These are phyloP conservation scores for Arvicola amphibius DNA, from an alignment of 2,797 vertebrate species.

Conservation along the genomic window DNA sequence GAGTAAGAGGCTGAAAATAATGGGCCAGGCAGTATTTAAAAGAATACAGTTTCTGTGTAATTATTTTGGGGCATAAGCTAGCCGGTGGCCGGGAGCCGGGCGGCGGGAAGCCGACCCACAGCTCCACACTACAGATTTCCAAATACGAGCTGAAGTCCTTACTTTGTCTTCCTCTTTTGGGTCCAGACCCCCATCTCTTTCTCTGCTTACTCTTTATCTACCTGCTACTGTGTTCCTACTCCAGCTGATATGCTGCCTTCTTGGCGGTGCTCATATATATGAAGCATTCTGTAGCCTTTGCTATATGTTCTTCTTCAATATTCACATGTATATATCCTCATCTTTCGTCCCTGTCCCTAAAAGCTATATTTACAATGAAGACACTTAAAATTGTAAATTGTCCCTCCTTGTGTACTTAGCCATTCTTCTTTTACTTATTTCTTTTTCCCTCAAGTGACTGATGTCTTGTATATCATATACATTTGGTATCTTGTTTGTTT, in stretches of 20 bases:
- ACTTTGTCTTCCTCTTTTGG: not conserved
- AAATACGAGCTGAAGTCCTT: constrained; percentile 1
- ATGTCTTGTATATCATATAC: not conserved
- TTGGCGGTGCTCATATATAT: not conserved
- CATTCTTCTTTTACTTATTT: not conserved
- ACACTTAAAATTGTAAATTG: constrained; percentile 23
- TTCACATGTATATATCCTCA: not conserved
- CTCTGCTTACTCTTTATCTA: not conserved
- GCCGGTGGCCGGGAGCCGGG: too few species aligned
- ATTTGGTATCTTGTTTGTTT: not conserved
- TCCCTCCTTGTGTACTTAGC: not conserved
- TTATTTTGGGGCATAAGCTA: too few species aligned
- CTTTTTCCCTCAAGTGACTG: not conserved
- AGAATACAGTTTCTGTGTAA: too few species aligned
- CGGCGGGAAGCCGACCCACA: too few species aligned
- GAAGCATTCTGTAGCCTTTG: not conserved
- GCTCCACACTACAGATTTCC: too few species aligned
- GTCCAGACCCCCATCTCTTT: not conserved
- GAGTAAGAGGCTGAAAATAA: too few species aligned
- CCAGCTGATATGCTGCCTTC: not conserved
- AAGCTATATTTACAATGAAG: not conserved
- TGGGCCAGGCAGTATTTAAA: too few species aligned
- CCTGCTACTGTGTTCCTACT: not conserved
- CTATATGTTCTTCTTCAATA: not conserved
- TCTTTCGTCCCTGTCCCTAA: not conserved